These are phyloP conservation scores for Betta splendens DNA, from an alignment of 2,797 vertebrate species.

Conservation along the genomic window DNA sequence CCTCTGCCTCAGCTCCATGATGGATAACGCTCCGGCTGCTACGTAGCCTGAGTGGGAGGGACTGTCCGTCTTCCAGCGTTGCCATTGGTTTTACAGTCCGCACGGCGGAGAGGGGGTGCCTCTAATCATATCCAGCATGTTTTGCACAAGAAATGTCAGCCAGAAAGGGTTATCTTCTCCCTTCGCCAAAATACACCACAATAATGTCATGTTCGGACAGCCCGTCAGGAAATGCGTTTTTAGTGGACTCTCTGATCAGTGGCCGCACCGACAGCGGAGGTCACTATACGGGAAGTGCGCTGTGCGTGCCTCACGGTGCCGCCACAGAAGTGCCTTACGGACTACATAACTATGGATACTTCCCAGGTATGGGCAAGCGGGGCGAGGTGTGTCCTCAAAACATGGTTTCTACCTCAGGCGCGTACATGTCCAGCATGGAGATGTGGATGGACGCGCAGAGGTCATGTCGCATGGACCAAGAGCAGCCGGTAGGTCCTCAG, in stretches of 20 bases:
- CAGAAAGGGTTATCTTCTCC: conserved; percentile 98
- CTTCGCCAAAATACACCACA: conserved; percentile 98
- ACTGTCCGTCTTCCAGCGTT: conserved; percentile 82
- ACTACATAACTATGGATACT: conserved; percentile 96
- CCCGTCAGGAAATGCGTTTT: conserved; percentile 95
- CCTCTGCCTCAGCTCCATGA: conserved; percentile 79
- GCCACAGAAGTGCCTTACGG: conserved; percentile 93
- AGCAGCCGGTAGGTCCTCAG: conserved; percentile 75
- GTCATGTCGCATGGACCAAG: conserved; percentile 93
- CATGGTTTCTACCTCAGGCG: conserved; percentile 84
- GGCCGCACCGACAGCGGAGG: conserved; percentile 88
- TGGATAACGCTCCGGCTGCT: conserved; percentile 82
- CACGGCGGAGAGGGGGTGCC: conserved; percentile 88
- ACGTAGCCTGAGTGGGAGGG: conserved; percentile 88
- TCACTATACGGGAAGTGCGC: conserved; percentile 89
- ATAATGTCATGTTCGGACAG: conserved; percentile 99
- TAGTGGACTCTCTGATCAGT: conserved; percentile 98
- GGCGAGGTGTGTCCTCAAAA: conserved; percentile 85
- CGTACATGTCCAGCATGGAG: conserved; percentile 93
- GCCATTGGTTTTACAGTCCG: conserved; percentile 90
- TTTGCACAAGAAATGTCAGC: conserved; percentile 99
- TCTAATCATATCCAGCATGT: conserved; percentile 99
- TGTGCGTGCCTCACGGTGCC: conserved; percentile 87
- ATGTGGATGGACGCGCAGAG: conserved; percentile 95
- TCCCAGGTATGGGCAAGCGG: conserved; percentile 89